Evolutionary conservation across 2,113 vertebrate species (phyloP), one percentile per base, ranked within the genome.

Genomic region (Malurus cyaneus): DNA sequence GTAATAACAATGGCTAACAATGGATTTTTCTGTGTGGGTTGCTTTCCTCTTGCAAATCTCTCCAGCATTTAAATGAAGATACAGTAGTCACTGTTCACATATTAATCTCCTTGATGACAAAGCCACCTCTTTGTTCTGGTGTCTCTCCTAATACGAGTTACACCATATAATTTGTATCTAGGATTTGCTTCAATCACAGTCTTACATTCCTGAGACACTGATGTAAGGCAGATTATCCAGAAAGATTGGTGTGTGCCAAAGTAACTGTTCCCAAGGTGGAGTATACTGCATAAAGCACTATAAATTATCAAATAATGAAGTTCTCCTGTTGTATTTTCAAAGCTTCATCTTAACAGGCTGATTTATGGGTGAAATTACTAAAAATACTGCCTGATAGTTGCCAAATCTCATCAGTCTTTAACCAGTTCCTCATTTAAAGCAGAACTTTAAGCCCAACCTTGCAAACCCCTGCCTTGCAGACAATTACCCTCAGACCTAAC

Each of bases 41-140:
- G 71, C 80, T 89, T 94, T 91, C 54, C 90, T 77, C 54, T 87
- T 89, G 52, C 85, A 89, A 71, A 89, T 96, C 92, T 96, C 81
- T 93, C 91, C 70, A 92, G 80, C 62, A 80, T 95, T 95, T 96
- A 95, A 93, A 93, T 90, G 93, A 96, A 96, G 95, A 93, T 93
- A 80, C 84, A 89, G 91, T 94, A 96, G 94, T 84, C 91, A 72
- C 89, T 86, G 77, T 89, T 93, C 86, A 88, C 71, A 64, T 95
- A 93, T 94, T 96, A 96, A 97, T 96, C 94, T 95, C 91, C 82
- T 90, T 94, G 89, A 96, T 95, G 92, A 94, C 94, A 94, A 96
- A 97, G 91, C 88, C 81, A 81, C 88, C 82, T 91, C 79, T 93
- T 96, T 89, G 93, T 92, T 95, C 93, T 95, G 83, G 83, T 93